A percentile compares a stretch with the other conserved stretches of the same genome.
phyloP scores from a whole-genome alignment of 2,797 vertebrate species.

The Acanthopagrus latus region DNA sequence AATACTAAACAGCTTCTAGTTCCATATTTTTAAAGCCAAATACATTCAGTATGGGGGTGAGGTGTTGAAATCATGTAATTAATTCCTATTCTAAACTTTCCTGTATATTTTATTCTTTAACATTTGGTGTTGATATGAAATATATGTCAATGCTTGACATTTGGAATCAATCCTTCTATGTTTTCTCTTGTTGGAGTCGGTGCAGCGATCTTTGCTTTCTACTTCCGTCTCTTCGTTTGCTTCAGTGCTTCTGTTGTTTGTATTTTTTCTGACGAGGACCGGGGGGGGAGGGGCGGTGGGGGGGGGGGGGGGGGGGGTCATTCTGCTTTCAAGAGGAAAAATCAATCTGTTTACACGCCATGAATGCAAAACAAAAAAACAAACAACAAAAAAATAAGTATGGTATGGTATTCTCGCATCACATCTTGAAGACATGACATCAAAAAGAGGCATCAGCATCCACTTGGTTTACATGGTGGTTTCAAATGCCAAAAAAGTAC shows the following conservation, averaged over 20 bases:
- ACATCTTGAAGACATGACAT: conserved; percentile 73
- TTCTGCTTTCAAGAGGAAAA: conserved; percentile 73
- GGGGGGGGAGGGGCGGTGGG: too few species aligned
- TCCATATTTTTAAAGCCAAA: conserved; percentile 97
- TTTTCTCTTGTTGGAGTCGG: conserved; percentile 88
- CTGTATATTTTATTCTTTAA: conserved; percentile 98
- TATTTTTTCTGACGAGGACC: conserved; percentile 79
- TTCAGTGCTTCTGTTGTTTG: conserved; percentile 82
- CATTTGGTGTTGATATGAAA: conserved; percentile 97
- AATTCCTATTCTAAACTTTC: conserved; percentile 96
- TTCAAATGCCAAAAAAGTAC: conserved; percentile 85
- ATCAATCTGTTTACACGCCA: conserved; percentile 78
- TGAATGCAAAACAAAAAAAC: conserved; percentile 70
- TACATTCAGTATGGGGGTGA: conserved; percentile 86
- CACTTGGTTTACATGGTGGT: conserved; percentile 70
- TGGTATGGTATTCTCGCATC: conserved; percentile 73
- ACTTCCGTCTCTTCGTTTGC: conserved; percentile 74
- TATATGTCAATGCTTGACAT: conserved; percentile 96
- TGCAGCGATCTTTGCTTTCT: conserved; percentile 70
- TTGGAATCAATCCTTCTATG: conserved; percentile 93
- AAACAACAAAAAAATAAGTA: conserved; percentile 53
- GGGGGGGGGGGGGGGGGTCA: conserved; percentile 69
- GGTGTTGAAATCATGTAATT: conserved; percentile 94
- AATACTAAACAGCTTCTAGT: conserved; percentile 88
- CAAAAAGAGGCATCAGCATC: conserved; percentile 77